Evolutionary conservation across 37 sponge, comb jelly and placozoan genomes (phyloP), one percentile per base, ranked within the genome.

Genomic region (Diacarnus erythraeanus): DNA sequence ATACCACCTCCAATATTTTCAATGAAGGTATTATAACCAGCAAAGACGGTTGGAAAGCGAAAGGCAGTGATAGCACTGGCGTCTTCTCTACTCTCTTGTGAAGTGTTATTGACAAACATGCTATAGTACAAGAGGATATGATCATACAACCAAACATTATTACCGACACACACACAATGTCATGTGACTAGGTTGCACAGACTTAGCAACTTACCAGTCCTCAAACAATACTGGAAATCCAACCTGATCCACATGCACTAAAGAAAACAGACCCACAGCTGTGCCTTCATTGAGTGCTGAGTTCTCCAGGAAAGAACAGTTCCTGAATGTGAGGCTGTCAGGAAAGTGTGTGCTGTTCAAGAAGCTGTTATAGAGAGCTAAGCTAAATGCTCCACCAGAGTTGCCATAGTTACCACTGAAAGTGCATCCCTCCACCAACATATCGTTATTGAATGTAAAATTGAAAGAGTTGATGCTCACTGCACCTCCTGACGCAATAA

Each of bases 41-140:
- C 12, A 38, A 92, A 83, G 17, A 66, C 61, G 38, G 84, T 81
- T 1, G 92, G 92, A 60, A 92, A 92, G 38, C 92, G 78, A 69
- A 92, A 92, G 23, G 92, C 88, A 30, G 92, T 81, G 15, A 92
- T 40, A 27, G 92, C 88, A 80, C 92, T 92, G 12, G 92, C 87
- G 72, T 92, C 92, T 1, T 22, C 15, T 22, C 47, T 41, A 1
- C 31, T 41, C 63, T 79, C 84, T 35, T 71, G 25, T 0, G 92
- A 92, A 9, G 71, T 69, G 75, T 87, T 92, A 88, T 88, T 76
- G 8, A 56, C 66, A 71, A 92, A 92, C 3, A 38, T 29, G 64
- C 92, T 92, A 54, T 10, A 73, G 41, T 1, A 75, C 12, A 51
- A 26, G 30, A 54, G 2, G 27, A 22, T 33, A 22, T 25, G 25